Conservation (phyloP, 2,113 vertebrate genomes). For the Psittacula cyanocephala region DNA sequence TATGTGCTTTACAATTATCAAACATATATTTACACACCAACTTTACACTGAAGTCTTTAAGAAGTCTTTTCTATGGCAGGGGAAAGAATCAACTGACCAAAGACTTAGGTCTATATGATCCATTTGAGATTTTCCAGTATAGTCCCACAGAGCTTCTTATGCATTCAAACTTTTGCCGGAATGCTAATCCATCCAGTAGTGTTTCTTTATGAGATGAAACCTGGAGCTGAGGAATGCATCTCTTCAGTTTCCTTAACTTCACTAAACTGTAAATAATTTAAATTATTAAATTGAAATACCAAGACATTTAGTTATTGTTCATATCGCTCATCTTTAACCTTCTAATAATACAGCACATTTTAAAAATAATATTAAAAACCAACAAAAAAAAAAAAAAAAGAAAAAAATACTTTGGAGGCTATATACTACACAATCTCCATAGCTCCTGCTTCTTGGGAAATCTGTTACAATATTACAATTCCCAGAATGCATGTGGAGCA, state of each 20-base stretch:
- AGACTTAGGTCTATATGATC: constrained; percentile 30
- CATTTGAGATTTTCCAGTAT: constrained; percentile 50
- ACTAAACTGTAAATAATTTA: constrained; percentile 68
- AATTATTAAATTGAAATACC: constrained; percentile 72
- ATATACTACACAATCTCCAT: constrained; percentile 64
- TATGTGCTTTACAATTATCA: constrained; percentile 69
- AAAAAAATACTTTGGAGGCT: constrained; percentile 56
- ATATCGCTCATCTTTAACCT: constrained; percentile 73
- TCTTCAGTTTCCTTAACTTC: constrained; percentile 51
- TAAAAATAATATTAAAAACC: constrained; percentile 68
- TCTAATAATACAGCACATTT: constrained; percentile 74
- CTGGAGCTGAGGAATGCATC: constrained; percentile 52
- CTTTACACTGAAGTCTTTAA: constrained; percentile 60
- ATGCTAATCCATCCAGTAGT: constrained; percentile 51
- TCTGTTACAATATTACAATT: constrained; percentile 27
- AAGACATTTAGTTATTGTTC: constrained; percentile 77
- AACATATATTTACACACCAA: constrained; percentile 66
- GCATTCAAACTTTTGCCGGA: constrained; percentile 63
- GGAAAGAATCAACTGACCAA: constrained; percentile 46
- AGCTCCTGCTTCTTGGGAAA: constrained; percentile 50
- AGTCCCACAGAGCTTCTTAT: constrained; percentile 64
- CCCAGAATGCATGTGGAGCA: constrained; percentile 58
- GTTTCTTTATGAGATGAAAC: constrained; percentile 45
- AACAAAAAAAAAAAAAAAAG: constrained; percentile 44
- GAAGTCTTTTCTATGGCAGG: constrained; percentile 60